Evolutionary conservation across 1,140 invertebrate genomes (phyloP), one percentile per base, ranked within the genome.

Genomic region (Drosophila ananassae): DNA sequence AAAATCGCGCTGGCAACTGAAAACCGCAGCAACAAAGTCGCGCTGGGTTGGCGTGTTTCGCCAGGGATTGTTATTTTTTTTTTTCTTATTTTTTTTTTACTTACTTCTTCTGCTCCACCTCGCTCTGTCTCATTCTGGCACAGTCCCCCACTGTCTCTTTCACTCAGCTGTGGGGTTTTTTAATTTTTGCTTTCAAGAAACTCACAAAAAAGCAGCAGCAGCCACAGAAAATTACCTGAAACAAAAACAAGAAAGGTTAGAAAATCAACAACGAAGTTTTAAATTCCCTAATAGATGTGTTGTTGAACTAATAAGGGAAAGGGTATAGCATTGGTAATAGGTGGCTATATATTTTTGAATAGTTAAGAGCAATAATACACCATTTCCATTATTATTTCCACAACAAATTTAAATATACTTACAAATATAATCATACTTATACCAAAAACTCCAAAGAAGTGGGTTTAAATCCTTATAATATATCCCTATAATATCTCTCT

Each of bases 1-100:
- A 87, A 87, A 87, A 87, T 89, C 83, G 79, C 83, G 83, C 72
- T 87, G 76, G 83, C 83, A 87, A 87, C 83, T 87, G 79, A 87
- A 84, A 89, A 79, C 67, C 79, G 75, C 83, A 89, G 79, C 83
- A 87, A 87, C 83, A 87, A 89, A 87, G 84, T 89, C 83, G 75
- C 82, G 83, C 46, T 85, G 82, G 79, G 83, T 87, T 87, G 76
- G 83, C 84, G 76, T 89, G 83, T 83, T 87, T 82, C 59, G 83
- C 83, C 83, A 87, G 82, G 82, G 69, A 82, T 71, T 84, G 60
- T 68, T n/a, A n/a, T n/a, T n/a, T n/a, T n/a, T n/a, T n/a, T n/a
- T n/a, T n/a, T n/a, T n/a, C n/a, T n/a, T 83, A 50, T 59, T 66
- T 50, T 59, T 39, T 39, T 77, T 58, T 25, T 51, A 17, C 34